These are phyloP conservation scores for Drosophila quadrilineata DNA, from an alignment of 1,140 invertebrate species.

Conservation along the genomic window DNA sequence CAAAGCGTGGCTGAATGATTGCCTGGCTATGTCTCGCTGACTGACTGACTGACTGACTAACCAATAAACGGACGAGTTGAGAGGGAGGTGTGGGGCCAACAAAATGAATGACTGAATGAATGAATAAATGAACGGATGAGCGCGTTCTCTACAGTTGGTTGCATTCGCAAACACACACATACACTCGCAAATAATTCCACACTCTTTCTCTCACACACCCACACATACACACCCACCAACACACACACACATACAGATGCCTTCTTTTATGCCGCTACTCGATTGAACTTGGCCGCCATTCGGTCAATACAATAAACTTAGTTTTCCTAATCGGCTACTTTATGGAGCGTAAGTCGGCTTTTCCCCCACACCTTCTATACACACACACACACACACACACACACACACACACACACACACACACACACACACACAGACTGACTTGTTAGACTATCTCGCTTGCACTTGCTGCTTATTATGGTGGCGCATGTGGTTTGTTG, in stretches of 20 bases:
- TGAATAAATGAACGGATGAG: slow-evolving; percentile 78
- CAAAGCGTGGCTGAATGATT: slow-evolving; percentile 69
- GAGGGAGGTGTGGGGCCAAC: too few relatives aligned
- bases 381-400: too few relatives aligned
- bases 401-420: not conserved
- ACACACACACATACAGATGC: not conserved
- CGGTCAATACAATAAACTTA: slow-evolving; percentile 69
- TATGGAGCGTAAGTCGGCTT: slow-evolving; percentile 70
- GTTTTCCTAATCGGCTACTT: slow-evolving; percentile 72
- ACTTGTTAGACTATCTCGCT: too few relatives aligned
- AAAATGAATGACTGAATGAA: slow-evolving; percentile 79
- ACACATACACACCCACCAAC: not conserved
- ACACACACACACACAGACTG: slow-evolving; percentile 4
- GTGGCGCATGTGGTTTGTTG: too few relatives aligned
- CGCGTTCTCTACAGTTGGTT: slow-evolving; percentile 73
- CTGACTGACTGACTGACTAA: slow-evolving; percentile 76
- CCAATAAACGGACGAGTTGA: slow-evolving; percentile 75
- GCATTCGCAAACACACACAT: slow-evolving; percentile 70
- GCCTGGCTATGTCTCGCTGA: slow-evolving; percentile 60
- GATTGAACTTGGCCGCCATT: slow-evolving; percentile 61
- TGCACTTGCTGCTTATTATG: too few relatives aligned
- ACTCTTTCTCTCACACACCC: too few relatives aligned
- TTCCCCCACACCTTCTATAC: not conserved
- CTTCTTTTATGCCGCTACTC: slow-evolving; percentile 12
- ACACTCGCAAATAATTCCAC: too few relatives aligned